A percentile compares a stretch with the other conserved stretches of the same genome.
Conservation (phyloP, 2,888 invertebrate genomes). For the Drosophila vallismaia region DNA sequence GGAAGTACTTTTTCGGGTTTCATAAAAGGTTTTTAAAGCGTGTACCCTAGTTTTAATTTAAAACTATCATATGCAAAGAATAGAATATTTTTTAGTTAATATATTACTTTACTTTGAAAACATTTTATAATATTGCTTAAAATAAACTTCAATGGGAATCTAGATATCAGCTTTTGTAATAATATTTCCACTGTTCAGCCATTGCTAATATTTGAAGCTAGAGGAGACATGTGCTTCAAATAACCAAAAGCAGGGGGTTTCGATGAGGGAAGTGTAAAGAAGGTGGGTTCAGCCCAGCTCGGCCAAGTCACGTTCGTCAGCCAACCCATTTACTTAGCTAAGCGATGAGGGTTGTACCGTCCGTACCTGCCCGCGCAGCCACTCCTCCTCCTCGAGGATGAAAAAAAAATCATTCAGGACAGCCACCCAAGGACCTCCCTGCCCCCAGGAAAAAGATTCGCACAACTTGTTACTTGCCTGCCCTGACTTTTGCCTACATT, state of each 20-base stretch:
- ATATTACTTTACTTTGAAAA: neutral
- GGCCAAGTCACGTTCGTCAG: constrained; percentile 73
- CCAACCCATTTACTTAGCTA: constrained; percentile 80
- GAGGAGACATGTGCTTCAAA: constrained; percentile 34
- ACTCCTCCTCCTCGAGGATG: neutral
- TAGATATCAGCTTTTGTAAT: neutral
- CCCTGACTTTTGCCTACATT: neutral
- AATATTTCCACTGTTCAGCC: constrained; percentile 33
- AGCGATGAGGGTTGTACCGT: constrained; percentile 69
- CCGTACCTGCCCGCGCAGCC: constrained; percentile 58
- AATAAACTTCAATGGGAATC: neutral
- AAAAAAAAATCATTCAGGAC: constrained; percentile 14
- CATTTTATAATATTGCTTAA: neutral
- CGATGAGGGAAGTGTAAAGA: neutral
- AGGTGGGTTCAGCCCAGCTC: neutral
- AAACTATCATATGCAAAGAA: too few species aligned
- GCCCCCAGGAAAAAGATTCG: constrained; percentile 46
- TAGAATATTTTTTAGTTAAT: too few species aligned
- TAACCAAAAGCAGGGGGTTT: constrained; percentile 42
- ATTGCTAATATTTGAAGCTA: constrained; percentile 29
- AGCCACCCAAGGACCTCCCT: constrained; percentile 38
- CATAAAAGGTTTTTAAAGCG: neutral
- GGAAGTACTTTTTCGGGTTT: neutral
- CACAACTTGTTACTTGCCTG: constrained; percentile 68
- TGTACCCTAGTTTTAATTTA: too few species aligned